Evolutionary conservation across 2,797 vertebrate genomes (phyloP).

Genomic region (Sebastes diploproa): DNA sequence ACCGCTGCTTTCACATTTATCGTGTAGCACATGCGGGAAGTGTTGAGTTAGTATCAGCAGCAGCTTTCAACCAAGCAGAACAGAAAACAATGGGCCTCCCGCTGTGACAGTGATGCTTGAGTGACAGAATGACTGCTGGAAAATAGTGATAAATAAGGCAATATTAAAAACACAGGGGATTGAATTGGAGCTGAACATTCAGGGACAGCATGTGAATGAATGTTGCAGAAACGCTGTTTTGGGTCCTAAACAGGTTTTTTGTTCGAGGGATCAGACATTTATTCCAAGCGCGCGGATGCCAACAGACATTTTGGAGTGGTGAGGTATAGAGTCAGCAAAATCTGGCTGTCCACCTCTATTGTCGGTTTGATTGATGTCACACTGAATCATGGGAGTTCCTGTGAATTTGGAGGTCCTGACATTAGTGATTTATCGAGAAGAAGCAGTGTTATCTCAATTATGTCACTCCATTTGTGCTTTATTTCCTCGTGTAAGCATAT

Average conservation of each 20-base stretch:
- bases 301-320: not conserved
- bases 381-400: constrained; percentile 15
- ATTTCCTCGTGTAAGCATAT: constrained; percentile 12
- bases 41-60: constrained; percentile 48
- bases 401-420: constrained; percentile 19
- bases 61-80: constrained; percentile 53
- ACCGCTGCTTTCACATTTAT: constrained; percentile 38
- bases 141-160: constrained; percentile 57
- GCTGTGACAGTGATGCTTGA: constrained; percentile 54
- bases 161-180: constrained; percentile 31
- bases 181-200: constrained; percentile 24
- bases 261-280: not conserved
- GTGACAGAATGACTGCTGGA: constrained; percentile 49
- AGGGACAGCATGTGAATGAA: constrained; percentile 15
- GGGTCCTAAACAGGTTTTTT: constrained; percentile 5
- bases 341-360: constrained; percentile 10
- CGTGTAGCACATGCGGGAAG: constrained; percentile 29
- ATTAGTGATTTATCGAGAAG: constrained; percentile 31
- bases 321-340: constrained; percentile 28
- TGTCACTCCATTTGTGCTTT: constrained; percentile 9
- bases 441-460: constrained; percentile 17
- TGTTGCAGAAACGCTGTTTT: not conserved
- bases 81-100: constrained; percentile 47
- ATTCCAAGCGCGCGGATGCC: not conserved
- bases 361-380: constrained; percentile 32